phyloP scores from a whole-genome alignment of 2,113 vertebrate species.

The Sebastes fasciatus region DNA sequence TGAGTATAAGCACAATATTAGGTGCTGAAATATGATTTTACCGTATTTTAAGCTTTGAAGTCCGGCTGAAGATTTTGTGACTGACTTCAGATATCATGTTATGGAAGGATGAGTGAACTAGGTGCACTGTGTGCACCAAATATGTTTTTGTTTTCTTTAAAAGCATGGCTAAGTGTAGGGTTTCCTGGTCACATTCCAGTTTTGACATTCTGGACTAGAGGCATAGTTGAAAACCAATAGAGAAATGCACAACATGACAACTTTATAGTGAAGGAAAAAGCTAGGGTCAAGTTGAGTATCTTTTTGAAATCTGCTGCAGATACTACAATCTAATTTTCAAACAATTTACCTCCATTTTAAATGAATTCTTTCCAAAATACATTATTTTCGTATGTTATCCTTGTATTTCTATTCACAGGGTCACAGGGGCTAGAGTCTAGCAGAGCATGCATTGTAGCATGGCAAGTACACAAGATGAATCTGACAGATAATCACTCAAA shows the following conservation, averaged over 20 bases:
- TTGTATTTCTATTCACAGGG: not conserved
- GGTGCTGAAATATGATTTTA: conserved; percentile 67
- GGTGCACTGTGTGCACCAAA: conserved; percentile 29
- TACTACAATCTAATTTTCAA: conserved; percentile 17
- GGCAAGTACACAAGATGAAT: conserved; percentile 13
- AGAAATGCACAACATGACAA: conserved; percentile 34
- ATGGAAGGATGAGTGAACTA: conserved; percentile 47
- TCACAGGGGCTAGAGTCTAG: not conserved
- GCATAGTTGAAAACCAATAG: not conserved
- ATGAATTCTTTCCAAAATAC: conserved; percentile 10
- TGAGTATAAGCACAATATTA: conserved; percentile 58
- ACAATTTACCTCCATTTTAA: conserved; percentile 23
- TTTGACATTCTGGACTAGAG: conserved; percentile 36
- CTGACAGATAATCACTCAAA: conserved; percentile 5
- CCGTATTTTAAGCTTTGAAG: conserved; percentile 72
- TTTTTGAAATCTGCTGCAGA: conserved; percentile 20
- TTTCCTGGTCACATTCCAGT: conserved; percentile 43
- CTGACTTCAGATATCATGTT: conserved; percentile 66
- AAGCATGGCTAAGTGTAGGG: conserved; percentile 44
- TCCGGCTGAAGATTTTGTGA: conserved; percentile 65
- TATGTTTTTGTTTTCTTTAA: conserved; percentile 54
- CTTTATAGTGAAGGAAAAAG: conserved; percentile 25
- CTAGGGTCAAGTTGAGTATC: not conserved
- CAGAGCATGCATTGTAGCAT: not conserved
- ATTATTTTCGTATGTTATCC: not conserved